Evolutionary conservation across 1,140 invertebrate species (phyloP).

Genomic region (Oscheius sp.): DNA sequence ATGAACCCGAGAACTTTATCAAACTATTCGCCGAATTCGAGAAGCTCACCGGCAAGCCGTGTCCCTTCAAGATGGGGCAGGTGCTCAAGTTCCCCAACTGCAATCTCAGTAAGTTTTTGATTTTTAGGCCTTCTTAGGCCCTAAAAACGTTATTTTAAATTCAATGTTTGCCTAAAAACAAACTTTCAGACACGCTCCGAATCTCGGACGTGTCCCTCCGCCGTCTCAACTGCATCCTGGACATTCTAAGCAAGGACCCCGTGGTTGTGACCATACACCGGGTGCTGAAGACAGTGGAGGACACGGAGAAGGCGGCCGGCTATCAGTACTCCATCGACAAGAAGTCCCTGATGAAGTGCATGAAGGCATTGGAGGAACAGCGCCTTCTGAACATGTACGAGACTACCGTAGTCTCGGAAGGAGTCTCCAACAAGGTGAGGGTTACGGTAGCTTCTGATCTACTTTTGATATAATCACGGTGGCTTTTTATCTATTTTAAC

Average conservation of each 20-base stretch:
- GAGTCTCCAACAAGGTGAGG: constrained; percentile 28
- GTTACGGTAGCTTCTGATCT: not conserved
- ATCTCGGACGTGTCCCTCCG: constrained; percentile 51
- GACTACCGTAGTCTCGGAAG: constrained; percentile 38
- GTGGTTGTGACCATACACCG: constrained; percentile 47
- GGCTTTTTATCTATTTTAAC: too few species aligned
- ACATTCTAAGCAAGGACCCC: constrained; percentile 33
- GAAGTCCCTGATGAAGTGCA: constrained; percentile 54
- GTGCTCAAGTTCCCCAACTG: constrained; percentile 52
- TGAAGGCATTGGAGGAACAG: constrained; percentile 44
- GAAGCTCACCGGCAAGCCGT: constrained; percentile 39
- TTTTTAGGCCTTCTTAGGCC: not conserved
- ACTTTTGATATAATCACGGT: too few species aligned
- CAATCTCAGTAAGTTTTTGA: constrained; percentile 48
- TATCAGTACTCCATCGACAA: constrained; percentile 52
- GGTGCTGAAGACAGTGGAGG: constrained; percentile 37
- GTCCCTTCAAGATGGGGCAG: constrained; percentile 52
- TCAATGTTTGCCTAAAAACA: too few species aligned
- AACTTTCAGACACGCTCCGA: constrained; percentile 48
- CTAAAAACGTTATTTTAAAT: too few species aligned
- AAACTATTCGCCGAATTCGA: constrained; percentile 35
- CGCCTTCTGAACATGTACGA: constrained; percentile 37
- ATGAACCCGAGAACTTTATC: constrained; percentile 30
- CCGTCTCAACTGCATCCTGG: constrained; percentile 43
- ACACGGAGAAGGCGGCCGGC: constrained; percentile 42